Conservation (phyloP, 2,797 vertebrate genomes). For the Orestias chungarensis region DNA sequence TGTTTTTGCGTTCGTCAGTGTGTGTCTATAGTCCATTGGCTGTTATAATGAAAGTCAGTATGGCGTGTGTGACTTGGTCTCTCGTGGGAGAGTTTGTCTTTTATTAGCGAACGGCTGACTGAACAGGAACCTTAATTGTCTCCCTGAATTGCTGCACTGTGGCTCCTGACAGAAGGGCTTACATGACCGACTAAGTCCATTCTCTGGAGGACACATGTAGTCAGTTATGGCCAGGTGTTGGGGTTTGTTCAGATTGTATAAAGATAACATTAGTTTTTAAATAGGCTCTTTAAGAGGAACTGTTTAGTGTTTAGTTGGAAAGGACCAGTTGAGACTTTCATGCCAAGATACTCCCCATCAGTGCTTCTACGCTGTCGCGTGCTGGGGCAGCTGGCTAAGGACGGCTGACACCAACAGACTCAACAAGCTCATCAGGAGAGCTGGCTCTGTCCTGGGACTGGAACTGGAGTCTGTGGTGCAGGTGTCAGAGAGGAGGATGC, state of each 20-base stretch:
- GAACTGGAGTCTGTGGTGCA: too few relatives aligned
- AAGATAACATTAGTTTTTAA: not conserved
- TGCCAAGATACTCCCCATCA: not conserved
- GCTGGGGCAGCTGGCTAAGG: too few relatives aligned
- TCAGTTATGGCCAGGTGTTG: constrained; percentile 41
- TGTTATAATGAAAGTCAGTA: constrained; percentile 64
- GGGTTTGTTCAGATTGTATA: not conserved
- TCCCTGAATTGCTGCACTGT: constrained; percentile 61
- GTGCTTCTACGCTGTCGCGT: too few relatives aligned
- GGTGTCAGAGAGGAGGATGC: too few relatives aligned
- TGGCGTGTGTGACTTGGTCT: constrained; percentile 35
- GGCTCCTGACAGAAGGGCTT: constrained; percentile 64
- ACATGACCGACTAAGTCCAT: constrained; percentile 52
- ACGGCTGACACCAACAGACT: too few relatives aligned
- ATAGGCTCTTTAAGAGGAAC: not conserved
- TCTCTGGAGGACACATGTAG: constrained; percentile 49
- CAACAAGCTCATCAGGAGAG: too few relatives aligned
- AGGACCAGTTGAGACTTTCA: not conserved
- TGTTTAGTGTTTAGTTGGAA: not conserved
- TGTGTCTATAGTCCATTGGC: constrained; percentile 35
- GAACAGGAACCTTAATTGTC: constrained; percentile 71
- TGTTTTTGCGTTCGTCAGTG: constrained; percentile 6
- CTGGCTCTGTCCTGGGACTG: too few relatives aligned
- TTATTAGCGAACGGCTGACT: constrained; percentile 70
- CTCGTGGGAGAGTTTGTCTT: constrained; percentile 62